These are phyloP conservation scores for Cervus canadensis DNA, from an alignment of 2,113 vertebrate genomes.

Conservation along the genomic window DNA sequence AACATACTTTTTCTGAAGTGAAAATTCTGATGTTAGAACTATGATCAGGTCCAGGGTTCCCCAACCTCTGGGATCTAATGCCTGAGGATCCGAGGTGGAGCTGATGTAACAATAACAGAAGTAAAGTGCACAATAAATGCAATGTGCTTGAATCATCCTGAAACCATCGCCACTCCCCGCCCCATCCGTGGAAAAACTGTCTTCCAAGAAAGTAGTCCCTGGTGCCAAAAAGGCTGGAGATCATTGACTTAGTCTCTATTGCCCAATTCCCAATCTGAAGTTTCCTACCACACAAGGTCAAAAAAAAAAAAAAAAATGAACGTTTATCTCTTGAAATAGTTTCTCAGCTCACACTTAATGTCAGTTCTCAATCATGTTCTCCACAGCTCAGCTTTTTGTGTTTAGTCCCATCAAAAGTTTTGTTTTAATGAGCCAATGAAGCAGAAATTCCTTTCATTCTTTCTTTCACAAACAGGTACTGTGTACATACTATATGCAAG, in stretches of 20 bases:
- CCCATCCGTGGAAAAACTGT: neutral
- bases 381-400: neutral
- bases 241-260: neutral
- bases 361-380: neutral
- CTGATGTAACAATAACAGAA: neutral
- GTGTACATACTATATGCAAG: neutral
- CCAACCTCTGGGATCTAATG: neutral
- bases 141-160: neutral
- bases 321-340: neutral
- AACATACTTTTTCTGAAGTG: neutral
- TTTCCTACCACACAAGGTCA: rapidly evolving
- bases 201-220: neutral
- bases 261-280: too few relatives aligned
- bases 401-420: neutral
- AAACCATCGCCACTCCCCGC: rapidly evolving
- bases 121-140: neutral
- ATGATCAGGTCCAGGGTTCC: neutral
- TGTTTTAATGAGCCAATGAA: neutral
- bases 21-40: neutral
- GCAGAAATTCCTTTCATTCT: neutral
- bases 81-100: neutral
- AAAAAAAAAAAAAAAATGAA: neutral
- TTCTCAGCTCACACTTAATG: neutral
- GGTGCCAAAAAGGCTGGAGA: neutral
- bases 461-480: neutral